Percentiles rank a stretch among this genome's conserved stretches.
phyloP scores from a whole-genome alignment of 2,888 invertebrate genomes.

The Ptycholaimellus sp. region DNA sequence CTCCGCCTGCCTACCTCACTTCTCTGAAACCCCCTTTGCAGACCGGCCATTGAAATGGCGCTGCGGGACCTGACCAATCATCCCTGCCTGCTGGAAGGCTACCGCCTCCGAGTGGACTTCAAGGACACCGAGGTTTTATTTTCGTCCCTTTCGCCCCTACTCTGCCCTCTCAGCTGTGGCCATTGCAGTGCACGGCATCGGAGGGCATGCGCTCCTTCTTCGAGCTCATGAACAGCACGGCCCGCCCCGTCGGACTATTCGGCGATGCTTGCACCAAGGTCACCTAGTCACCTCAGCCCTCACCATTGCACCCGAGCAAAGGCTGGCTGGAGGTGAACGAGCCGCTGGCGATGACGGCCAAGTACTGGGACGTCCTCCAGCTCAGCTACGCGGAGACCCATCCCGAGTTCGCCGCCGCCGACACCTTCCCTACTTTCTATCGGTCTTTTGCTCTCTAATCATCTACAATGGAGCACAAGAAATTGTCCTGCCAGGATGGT shows the following conservation, averaged over 20 bases:
- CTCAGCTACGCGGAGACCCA: constrained; percentile 22
- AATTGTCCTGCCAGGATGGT: too few species aligned
- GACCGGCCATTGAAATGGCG: constrained; percentile 15
- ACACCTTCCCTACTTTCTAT: constrained; percentile 8
- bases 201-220: constrained; percentile 21
- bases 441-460: too few species aligned
- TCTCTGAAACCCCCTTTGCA: too few species aligned
- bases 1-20: too few species aligned
- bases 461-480: too few species aligned
- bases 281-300: not conserved
- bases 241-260: constrained; percentile 18
- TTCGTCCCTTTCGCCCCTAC: constrained; percentile 8
- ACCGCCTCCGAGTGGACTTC: constrained; percentile 15
- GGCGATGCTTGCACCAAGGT: constrained; percentile 19
- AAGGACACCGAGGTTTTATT: constrained; percentile 17
- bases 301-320: constrained; percentile 4
- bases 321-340: constrained; percentile 15
- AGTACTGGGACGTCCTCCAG: constrained; percentile 78
- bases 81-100: constrained; percentile 14
- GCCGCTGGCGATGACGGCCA: constrained; percentile 29
- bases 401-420: constrained; percentile 20
- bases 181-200: constrained; percentile 20
- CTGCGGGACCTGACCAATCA: constrained; percentile 13
- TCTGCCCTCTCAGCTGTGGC: too few species aligned
- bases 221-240: constrained; percentile 16